These are phyloP conservation scores for Hemicordylus capensis DNA, from an alignment of 2,113 vertebrate species.

Conservation along the genomic window DNA sequence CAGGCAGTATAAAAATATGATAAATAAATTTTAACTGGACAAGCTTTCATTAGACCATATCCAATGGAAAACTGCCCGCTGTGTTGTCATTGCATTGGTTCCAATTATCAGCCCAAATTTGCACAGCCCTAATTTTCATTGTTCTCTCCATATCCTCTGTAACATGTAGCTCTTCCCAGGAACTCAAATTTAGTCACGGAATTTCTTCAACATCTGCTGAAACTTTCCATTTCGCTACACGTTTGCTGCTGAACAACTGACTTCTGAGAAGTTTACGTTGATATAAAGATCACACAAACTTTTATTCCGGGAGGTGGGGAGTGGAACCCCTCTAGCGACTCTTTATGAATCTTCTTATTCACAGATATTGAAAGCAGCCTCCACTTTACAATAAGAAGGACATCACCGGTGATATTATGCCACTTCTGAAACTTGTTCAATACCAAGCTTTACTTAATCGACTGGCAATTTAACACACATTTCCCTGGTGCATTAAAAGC, in stretches of 20 bases:
- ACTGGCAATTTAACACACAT: not conserved
- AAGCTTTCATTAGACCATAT: not conserved
- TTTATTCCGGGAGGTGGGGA: too few species aligned
- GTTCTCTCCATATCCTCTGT: not conserved
- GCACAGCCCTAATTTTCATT: not conserved
- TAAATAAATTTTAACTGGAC: too few species aligned
- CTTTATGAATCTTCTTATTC: not conserved
- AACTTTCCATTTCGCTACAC: not conserved
- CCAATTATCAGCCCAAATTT: not conserved
- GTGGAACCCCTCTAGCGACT: not conserved
- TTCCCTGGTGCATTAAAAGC: not conserved
- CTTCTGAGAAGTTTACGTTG: not conserved
- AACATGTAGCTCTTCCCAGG: not conserved
- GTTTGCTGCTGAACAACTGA: not conserved
- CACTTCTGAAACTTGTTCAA: not conserved
- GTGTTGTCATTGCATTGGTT: too few species aligned
- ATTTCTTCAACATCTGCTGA: not conserved
- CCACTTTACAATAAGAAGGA: not conserved
- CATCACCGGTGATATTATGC: not conserved
- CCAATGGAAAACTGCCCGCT: not conserved
- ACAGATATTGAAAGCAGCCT: too few species aligned
- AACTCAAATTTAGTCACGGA: too few species aligned
- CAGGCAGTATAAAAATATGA: too few species aligned
- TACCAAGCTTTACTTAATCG: not conserved
- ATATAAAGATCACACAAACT: not conserved